A percentile compares a stretch with the other conserved stretches of the same genome.
phyloP scores from a whole-genome alignment of 1,140 invertebrate species.

The Watersipora subatra region DNA sequence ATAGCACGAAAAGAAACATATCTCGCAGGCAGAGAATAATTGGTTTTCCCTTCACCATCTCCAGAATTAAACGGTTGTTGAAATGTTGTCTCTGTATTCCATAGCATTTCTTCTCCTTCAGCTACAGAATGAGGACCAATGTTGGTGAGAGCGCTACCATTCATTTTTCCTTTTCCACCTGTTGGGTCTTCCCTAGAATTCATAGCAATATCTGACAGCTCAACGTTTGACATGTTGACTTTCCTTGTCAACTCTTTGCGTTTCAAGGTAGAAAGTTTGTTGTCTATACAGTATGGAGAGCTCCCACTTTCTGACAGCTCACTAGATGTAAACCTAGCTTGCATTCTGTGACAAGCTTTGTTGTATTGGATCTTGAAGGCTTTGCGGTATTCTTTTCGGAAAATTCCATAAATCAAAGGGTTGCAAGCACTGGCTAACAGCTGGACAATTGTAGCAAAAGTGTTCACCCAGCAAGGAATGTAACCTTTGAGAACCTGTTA shows the following conservation, averaged over 20 bases:
- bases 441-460: conserved; percentile 23
- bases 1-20: neutral
- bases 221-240: neutral
- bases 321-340: neutral
- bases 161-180: neutral
- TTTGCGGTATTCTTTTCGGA: conserved; percentile 29
- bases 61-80: too few species aligned
- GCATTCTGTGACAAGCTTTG: neutral
- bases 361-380: conserved; percentile 14
- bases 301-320: neutral
- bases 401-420: conserved; percentile 38
- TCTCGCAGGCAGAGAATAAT: neutral
- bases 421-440: conserved; percentile 32
- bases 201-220: neutral
- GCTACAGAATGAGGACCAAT: neutral
- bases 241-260: neutral
- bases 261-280: neutral
- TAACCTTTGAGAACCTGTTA: neutral
- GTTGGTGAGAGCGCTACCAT: neutral
- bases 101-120: neutral
- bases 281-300: neutral
- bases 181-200: neutral
- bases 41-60: too few species aligned
- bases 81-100: neutral
- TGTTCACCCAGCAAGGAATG: conserved; percentile 27